Conservation (phyloP, 2,113 vertebrate species). For the Limanda limanda region DNA sequence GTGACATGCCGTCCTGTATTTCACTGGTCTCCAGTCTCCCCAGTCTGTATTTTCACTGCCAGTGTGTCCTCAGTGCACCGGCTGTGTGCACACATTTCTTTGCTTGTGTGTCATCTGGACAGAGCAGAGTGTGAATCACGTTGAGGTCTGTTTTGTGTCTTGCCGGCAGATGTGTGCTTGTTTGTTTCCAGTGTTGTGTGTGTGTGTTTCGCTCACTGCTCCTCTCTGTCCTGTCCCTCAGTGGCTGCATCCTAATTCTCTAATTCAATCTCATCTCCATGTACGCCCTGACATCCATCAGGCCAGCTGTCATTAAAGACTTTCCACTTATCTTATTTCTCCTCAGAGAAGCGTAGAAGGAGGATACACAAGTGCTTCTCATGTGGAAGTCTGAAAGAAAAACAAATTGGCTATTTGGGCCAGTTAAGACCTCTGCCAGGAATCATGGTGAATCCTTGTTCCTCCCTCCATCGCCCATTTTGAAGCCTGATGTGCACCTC, state of each 20-base stretch:
- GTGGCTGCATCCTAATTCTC: slow-evolving; percentile 10
- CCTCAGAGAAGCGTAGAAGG: neutral
- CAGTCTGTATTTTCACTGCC: neutral
- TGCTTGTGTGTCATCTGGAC: slow-evolving; percentile 42
- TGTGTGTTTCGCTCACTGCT: neutral
- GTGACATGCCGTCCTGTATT: neutral
- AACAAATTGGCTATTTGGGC: neutral
- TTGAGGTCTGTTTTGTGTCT: slow-evolving; percentile 51
- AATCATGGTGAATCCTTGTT: no score
- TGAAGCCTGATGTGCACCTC: no score
- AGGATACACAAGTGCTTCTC: neutral
- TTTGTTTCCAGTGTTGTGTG: slow-evolving; percentile 9
- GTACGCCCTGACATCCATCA: slow-evolving; percentile 3
- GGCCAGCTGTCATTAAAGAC: neutral
- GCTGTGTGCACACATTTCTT: slow-evolving; percentile 33
- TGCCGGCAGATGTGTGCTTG: slow-evolving; percentile 37
- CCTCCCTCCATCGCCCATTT: no score
- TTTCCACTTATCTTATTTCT: slow-evolving; percentile 14
- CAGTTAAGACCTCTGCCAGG: neutral
- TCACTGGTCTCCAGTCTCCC: neutral
- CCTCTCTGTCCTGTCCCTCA: neutral
- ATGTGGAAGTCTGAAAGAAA: slow-evolving; percentile 11
- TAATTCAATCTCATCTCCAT: neutral
- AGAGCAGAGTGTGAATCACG: slow-evolving; percentile 25
- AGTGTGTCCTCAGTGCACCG: slow-evolving; percentile 10